These are phyloP conservation scores for Eupleurogrammus muticus DNA, from an alignment of 2,797 vertebrate genomes.

Conservation along the genomic window DNA sequence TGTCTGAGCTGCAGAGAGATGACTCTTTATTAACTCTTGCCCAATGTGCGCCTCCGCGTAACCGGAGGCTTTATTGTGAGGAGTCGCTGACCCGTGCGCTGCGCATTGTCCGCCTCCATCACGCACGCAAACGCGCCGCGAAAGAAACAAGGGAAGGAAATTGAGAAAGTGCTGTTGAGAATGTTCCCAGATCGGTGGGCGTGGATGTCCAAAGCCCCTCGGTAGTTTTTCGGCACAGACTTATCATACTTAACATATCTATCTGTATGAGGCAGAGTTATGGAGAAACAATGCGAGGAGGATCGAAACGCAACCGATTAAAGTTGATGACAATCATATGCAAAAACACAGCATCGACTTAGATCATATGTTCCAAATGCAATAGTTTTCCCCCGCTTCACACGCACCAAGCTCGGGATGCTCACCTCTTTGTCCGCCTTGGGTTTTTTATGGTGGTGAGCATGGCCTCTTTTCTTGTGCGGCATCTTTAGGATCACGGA, in stretches of 20 bases:
- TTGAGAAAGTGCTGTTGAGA: no score
- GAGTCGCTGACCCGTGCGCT: background rate
- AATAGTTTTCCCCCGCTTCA: no score
- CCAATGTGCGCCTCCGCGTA: background rate
- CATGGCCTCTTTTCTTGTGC: conserved; percentile 75
- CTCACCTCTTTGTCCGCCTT: conserved; percentile 72
- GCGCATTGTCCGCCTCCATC: background rate
- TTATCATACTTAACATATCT: background rate
- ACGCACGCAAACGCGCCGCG: background rate
- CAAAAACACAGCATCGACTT: no score
- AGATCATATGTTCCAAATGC: no score
- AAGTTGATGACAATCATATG: background rate
- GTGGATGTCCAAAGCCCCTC: background rate
- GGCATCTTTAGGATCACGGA: conserved; percentile 72
- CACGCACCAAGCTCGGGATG: background rate
- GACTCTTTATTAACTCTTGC: no score
- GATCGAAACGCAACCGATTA: no score
- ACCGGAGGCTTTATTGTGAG: background rate
- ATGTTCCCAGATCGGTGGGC: background rate
- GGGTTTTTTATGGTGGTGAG: conserved; percentile 62
- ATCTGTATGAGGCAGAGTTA: background rate
- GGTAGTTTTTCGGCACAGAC: background rate
- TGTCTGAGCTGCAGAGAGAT: background rate
- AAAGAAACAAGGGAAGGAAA: background rate
- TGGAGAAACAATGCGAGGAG: background rate